Base-by-base conservation (phyloP, 2,888 invertebrate genomes). In the Stenodema calcarata region DNA sequence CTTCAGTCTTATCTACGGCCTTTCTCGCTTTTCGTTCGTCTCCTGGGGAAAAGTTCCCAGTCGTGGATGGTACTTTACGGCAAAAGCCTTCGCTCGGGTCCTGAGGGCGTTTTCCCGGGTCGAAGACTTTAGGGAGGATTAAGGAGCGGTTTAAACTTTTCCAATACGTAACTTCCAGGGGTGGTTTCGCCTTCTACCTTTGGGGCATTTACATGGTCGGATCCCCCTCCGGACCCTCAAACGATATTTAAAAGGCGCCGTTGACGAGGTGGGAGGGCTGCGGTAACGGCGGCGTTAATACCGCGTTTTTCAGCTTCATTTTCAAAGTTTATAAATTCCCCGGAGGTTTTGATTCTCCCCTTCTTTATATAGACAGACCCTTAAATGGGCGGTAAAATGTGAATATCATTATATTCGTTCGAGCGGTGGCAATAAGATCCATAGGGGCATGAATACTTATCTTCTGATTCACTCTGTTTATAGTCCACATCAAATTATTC, bases 101-200 rank as follows among this genome's bases (percentile, higher is more conserved):
- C 23, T 62, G 85, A 35, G 23, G 70, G 50, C 12, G 85, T 76
- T 47, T 50, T 50, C 35, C 35, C 2, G 35, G 35, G 35, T 41
- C 50, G 50, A n/a, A 30, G 75, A 50, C 35, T 85, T 54, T 44
- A 47, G 50, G 41, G 35, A 76, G 76, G 85, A 85, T 85, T 85
- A 85, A 85, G 85, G 47, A 85, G 54, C 76, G 35, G 85, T 75
- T 85, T 76, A 75, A 85, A 85, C 85, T 85, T 85, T 85, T 85
- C 85, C 85, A 85, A 85, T 85, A 85, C 50, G 85, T 85, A 54
- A 28, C 75, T 16, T 75, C 35, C 4, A 30, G 1, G 35, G 35
- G 35, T 4, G n/a, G n/a, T n/a, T 18, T 18, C 18, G 28, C 70
- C n/a, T 30, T 14, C 35, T 23, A 2, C 42, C 75, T 11, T 12